Evolutionary conservation across 2,113 vertebrate species (phyloP), one percentile per base, ranked within the genome.

Genomic region (Hirundichthys speculiger): DNA sequence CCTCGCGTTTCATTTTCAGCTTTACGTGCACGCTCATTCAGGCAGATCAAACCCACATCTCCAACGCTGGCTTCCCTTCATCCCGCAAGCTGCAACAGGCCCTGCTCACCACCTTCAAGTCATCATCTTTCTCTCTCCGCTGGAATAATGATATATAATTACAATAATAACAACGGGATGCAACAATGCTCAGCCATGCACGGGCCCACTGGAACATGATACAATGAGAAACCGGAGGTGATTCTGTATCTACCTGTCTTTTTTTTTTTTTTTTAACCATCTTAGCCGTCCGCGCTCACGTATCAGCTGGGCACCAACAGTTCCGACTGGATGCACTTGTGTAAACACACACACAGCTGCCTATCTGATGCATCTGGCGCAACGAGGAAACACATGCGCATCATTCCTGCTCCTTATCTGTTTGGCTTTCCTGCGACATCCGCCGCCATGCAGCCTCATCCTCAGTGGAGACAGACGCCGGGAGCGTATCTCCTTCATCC

Each of bases 361-460:
- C 47, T 90, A 93, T 93, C 92, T 72, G 47, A 69, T 68, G 3
- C 42, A 93, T 93, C 90, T 92, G 88, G 74, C 80, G 61, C 69
- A 77, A 89, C 76, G 58, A 91, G 86, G 91, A 92, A 93, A 90
- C 87, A 83, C 78, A 86, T 30, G 84, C 84, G 84, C 88, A 89
- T 88, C 88, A 84, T 86, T 92, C 84, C 85, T 88, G 75, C 57
- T 51, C 59, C 84, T 92, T 92, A 91, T 92, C 91, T 84, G 56
- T 47, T 77, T 83, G 82, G 73, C 83, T 87, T 88, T 75, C 65
- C 79, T 47, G 70, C 87, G 82, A 90, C 86, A 91, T 91, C 88
- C 91, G 87, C 90, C 92, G 83, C 75, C 85, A 92, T 91, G 74
- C 70, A 60, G 68, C 71, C 64, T 61, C 73, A 69, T 81, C 81